A percentile compares a stretch with the other conserved stretches of the same genome.
Conservation (phyloP, 2,888 invertebrate genomes). For the Embidobia sp. region DNA sequence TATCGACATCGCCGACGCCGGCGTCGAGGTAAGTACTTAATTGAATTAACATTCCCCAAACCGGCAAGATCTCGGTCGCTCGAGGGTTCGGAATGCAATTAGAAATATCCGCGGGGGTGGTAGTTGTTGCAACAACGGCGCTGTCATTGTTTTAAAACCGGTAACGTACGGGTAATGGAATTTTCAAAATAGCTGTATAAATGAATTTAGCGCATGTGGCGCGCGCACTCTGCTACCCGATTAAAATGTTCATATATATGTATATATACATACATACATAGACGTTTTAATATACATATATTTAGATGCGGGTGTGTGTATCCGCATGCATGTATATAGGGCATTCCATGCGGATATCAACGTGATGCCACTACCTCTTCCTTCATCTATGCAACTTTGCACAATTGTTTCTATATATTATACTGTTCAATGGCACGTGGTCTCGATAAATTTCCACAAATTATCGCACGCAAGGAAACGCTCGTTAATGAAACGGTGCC, state of each 20-base stretch:
- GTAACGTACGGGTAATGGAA: slow-evolving; percentile 37
- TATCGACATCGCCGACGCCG: slow-evolving; percentile 19
- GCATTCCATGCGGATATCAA: slow-evolving; percentile 59
- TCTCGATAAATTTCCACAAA: slow-evolving; percentile 43
- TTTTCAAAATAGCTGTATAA: slow-evolving; percentile 60
- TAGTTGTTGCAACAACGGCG: slow-evolving; percentile 10
- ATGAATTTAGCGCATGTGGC: slow-evolving; percentile 59
- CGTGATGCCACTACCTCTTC: slow-evolving; percentile 59
- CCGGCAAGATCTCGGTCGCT: slow-evolving; percentile 16
- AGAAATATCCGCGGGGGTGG: slow-evolving; percentile 35
- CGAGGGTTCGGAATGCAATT: slow-evolving; percentile 18
- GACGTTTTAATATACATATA: no score
- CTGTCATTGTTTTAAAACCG: slow-evolving; percentile 42
- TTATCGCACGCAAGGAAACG: slow-evolving; percentile 1
- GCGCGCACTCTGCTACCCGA: slow-evolving; percentile 48
- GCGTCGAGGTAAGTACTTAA: slow-evolving; percentile 36
- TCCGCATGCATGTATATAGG: slow-evolving; percentile 51
- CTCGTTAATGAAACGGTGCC: no score
- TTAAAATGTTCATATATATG: slow-evolving; percentile 51
- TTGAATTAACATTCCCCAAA: slow-evolving; percentile 37
- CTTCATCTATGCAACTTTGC: slow-evolving; percentile 47
- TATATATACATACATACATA: background rate
- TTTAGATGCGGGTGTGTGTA: slow-evolving; percentile 11
- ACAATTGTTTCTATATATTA: slow-evolving; percentile 50
- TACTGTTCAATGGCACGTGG: slow-evolving; percentile 34